phyloP scores from a whole-genome alignment of 2,113 vertebrate genomes.

The Chaenogobius annularis region DNA sequence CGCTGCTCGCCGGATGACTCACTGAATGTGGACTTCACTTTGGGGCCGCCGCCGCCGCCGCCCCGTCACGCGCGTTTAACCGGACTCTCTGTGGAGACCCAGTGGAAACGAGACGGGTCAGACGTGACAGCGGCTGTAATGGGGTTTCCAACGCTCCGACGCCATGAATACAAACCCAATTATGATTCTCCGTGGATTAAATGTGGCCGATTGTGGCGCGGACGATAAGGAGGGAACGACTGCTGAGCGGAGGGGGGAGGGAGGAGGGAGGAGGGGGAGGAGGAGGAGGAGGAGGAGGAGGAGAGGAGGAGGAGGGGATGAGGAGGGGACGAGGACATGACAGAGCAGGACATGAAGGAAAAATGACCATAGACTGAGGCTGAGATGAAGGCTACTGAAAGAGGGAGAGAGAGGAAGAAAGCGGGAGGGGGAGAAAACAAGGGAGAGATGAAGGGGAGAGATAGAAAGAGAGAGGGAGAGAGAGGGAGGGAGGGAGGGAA shows the following conservation, averaged over 20 bases:
- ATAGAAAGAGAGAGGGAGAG: too few relatives aligned
- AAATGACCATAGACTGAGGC: too few relatives aligned
- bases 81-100: slow-evolving; percentile 8
- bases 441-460: too few relatives aligned
- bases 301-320: too few relatives aligned
- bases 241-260: slow-evolving; percentile 22
- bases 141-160: slow-evolving; percentile 40
- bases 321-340: slow-evolving; percentile 6
- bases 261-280: too few relatives aligned
- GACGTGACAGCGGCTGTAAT: slow-evolving; percentile 66
- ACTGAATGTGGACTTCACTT: slow-evolving; percentile 8
- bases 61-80: slow-evolving; percentile 25
- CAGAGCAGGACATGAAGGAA: slow-evolving; percentile 25
- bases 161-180: slow-evolving; percentile 68
- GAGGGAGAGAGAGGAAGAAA: not conserved
- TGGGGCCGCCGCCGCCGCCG: slow-evolving; percentile 5
- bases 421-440: not conserved
- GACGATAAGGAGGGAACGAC: slow-evolving; percentile 54
- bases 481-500: too few relatives aligned
- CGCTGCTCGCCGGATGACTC: slow-evolving; percentile 7
- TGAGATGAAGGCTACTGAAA: too few relatives aligned
- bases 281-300: too few relatives aligned
- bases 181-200: slow-evolving; percentile 71
- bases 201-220: slow-evolving; percentile 57
- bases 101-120: slow-evolving; percentile 46